Evolutionary conservation across 1,140 invertebrate species (phyloP).

Genomic region (Contarinia nasturtii): DNA sequence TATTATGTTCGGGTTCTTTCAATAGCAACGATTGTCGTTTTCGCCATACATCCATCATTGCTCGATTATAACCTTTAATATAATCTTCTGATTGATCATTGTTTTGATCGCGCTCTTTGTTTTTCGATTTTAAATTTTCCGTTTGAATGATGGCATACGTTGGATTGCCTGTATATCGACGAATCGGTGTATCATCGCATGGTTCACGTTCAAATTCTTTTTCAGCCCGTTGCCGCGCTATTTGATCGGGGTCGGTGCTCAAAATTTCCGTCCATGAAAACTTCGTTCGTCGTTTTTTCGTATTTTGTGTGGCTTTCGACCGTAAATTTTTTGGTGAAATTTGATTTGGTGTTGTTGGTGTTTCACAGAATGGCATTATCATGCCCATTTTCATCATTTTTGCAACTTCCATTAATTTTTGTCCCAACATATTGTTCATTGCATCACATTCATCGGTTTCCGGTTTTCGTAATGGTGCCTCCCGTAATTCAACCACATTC

Average conservation of each 20-base stretch:
- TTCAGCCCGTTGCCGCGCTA: constrained; percentile 20
- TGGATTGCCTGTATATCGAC: constrained; percentile 14
- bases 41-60: constrained; percentile 3
- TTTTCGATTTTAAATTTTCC: constrained; percentile 7
- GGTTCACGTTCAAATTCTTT: constrained; percentile 21
- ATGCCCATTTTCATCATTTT: constrained; percentile 8
- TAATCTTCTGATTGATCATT: not conserved
- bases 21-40: not conserved
- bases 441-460: constrained; percentile 12
- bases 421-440: constrained; percentile 9
- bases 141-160: constrained; percentile 21
- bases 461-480: constrained; percentile 9
- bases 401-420: constrained; percentile 13
- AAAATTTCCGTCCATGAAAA: constrained; percentile 22
- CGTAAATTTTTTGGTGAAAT: constrained; percentile 24
- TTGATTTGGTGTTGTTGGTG: constrained; percentile 12
- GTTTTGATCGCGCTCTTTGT: not conserved
- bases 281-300: constrained; percentile 13
- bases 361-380: constrained; percentile 17
- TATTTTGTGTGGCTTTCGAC: constrained; percentile 19
- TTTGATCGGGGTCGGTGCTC: constrained; percentile 22
- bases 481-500: constrained; percentile 20
- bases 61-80: constrained; percentile 4
- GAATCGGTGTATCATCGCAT: constrained; percentile 6
- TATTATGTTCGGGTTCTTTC: not conserved